phyloP scores from a whole-genome alignment of 2,888 invertebrate species.

The Cyrtodaria siliqua region DNA sequence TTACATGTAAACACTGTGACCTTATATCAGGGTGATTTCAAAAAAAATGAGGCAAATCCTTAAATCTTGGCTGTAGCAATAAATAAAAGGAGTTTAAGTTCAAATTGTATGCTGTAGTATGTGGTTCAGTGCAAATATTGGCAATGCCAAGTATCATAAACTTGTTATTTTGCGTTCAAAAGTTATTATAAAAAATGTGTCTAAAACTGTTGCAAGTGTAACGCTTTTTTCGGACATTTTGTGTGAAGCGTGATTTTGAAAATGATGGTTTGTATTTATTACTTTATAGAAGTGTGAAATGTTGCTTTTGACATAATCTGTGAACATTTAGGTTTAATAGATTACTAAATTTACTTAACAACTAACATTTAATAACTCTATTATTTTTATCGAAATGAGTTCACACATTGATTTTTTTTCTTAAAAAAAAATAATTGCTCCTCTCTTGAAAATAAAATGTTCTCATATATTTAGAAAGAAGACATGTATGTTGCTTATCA shows the following conservation, averaged over 20 bases:
- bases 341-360: background rate
- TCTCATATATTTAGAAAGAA: too few species aligned
- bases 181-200: background rate
- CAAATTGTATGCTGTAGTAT: too few species aligned
- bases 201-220: background rate
- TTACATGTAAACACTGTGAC: too few species aligned
- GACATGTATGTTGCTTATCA: too few species aligned
- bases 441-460: too few species aligned
- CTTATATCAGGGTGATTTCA: conserved; percentile 12
- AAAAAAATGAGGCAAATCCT: conserved; percentile 8
- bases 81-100: too few species aligned
- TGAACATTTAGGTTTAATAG: background rate
- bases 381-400: background rate
- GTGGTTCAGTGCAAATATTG: too few species aligned
- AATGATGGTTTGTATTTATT: background rate
- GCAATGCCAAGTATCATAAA: too few species aligned
- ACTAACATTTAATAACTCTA: background rate
- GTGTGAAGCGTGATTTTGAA: background rate
- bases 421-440: too few species aligned
- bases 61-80: background rate
- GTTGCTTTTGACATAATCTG: background rate
- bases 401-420: too few species aligned
- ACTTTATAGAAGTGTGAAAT: too few species aligned
- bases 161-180: background rate
- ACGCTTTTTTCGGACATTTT: background rate